These are phyloP conservation scores for Diploscapter pachys DNA, from an alignment of 1,140 invertebrate genomes.

Conservation along the genomic window DNA sequence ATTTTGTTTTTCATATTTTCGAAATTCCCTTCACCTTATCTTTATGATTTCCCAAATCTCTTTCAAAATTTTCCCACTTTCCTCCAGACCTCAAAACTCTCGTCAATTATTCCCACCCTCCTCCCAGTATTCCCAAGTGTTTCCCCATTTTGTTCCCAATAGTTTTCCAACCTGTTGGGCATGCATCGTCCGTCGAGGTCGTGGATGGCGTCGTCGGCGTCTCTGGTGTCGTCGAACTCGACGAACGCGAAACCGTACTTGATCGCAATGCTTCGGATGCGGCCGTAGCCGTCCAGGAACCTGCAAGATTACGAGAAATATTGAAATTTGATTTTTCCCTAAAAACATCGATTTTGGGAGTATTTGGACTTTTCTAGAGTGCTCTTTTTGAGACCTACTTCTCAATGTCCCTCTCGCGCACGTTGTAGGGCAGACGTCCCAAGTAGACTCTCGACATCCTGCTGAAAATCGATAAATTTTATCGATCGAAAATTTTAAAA, in stretches of 20 bases:
- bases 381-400: constrained; percentile 59
- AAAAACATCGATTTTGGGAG: not conserved
- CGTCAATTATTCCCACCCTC: no score
- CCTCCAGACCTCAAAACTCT: constrained; percentile 22
- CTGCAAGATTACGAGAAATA: not conserved
- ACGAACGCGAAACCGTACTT: constrained; percentile 99
- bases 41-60: no score
- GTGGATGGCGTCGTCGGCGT: constrained; percentile 96
- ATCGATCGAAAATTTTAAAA: not conserved
- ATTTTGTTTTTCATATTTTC: no score
- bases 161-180: constrained; percentile 28
- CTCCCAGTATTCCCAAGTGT: no score
- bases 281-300: constrained; percentile 93
- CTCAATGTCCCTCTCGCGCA: constrained; percentile 89
- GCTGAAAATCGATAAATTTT: not conserved
- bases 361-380: no score
- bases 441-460: constrained; percentile 78
- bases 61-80: no score
- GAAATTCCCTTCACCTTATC: no score
- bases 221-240: constrained; percentile 94
- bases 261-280: constrained; percentile 88
- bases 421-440: constrained; percentile 81
- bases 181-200: constrained; percentile 93
- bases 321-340: not conserved
- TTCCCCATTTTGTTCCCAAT: no score